Conservation (phyloP, 2,113 vertebrate genomes). For the Chionis minor region DNA sequence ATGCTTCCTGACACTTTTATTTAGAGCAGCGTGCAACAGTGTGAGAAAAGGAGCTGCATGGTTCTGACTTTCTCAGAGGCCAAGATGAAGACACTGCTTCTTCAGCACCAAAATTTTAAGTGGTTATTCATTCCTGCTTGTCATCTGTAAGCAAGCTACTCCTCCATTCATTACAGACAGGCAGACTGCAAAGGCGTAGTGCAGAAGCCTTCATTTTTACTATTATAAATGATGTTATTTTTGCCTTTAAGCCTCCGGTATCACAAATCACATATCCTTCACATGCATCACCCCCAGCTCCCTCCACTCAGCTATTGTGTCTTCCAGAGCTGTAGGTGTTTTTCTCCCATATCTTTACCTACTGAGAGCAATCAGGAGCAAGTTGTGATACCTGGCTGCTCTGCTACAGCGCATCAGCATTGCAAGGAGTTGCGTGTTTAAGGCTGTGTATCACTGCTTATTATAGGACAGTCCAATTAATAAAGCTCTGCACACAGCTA, state of each 20-base stretch:
- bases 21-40: background rate
- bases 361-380: background rate
- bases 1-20: background rate
- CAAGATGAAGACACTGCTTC: background rate
- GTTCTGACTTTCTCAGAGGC: background rate
- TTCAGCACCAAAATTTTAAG: background rate
- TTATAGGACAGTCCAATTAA: background rate
- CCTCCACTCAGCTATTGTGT: background rate
- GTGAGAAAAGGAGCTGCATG: background rate
- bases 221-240: constrained; percentile 44
- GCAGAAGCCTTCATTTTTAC: background rate
- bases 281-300: background rate
- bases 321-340: constrained; percentile 12
- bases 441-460: background rate
- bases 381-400: background rate
- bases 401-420: rapidly evolving
- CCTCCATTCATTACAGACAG: constrained; percentile 28
- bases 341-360: background rate
- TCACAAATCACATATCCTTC: background rate
- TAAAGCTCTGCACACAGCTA: background rate
- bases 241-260: background rate
- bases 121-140: constrained; percentile 19
- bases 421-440: background rate
- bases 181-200: constrained; percentile 16
- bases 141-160: constrained; percentile 43